phyloP scores from a whole-genome alignment of 2,888 invertebrate species.

The Palloptera scutellata region DNA sequence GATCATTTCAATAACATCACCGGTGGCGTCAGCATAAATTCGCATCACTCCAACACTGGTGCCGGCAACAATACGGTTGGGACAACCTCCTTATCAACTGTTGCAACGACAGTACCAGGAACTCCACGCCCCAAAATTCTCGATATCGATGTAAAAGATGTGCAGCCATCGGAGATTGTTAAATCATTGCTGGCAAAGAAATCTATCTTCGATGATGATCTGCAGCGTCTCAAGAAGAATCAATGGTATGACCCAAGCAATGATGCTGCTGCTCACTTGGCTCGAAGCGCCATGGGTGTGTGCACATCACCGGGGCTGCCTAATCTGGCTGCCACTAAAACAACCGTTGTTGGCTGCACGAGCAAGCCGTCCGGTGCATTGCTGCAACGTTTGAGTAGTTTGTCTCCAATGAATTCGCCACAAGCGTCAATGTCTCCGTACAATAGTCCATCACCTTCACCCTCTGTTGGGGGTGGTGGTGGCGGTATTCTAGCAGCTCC shows the following conservation, averaged over 20 bases:
- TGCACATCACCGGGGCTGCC: conserved; percentile 59
- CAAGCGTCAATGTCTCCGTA: conserved; percentile 63
- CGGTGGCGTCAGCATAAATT: conserved; percentile 42
- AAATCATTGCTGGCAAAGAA: conserved; percentile 90
- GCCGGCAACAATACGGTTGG: conserved; percentile 33
- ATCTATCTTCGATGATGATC: conserved; percentile 96
- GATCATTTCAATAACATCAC: neutral
- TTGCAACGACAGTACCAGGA: conserved; percentile 62
- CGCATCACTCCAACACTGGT: neutral
- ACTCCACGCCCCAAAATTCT: conserved; percentile 73
- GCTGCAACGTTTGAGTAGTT: conserved; percentile 58
- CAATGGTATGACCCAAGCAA: conserved; percentile 77
- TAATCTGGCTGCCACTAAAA: conserved; percentile 60
- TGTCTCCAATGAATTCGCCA: conserved; percentile 65
- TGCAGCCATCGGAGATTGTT: conserved; percentile 93
- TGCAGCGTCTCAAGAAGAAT: conserved; percentile 87
- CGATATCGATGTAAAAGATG: conserved; percentile 80
- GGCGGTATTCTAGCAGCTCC: conserved; percentile 15
- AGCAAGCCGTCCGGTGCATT: conserved; percentile 46
- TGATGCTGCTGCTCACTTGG: conserved; percentile 44
- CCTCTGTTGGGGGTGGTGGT: conserved; percentile 49
- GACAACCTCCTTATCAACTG: conserved; percentile 47
- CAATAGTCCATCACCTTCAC: conserved; percentile 63
- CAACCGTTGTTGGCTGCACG: conserved; percentile 47
- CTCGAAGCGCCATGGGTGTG: conserved; percentile 37